These are phyloP conservation scores for Ancistrus triradiatus DNA, from an alignment of 2,113 vertebrate species.

Conservation along the genomic window DNA sequence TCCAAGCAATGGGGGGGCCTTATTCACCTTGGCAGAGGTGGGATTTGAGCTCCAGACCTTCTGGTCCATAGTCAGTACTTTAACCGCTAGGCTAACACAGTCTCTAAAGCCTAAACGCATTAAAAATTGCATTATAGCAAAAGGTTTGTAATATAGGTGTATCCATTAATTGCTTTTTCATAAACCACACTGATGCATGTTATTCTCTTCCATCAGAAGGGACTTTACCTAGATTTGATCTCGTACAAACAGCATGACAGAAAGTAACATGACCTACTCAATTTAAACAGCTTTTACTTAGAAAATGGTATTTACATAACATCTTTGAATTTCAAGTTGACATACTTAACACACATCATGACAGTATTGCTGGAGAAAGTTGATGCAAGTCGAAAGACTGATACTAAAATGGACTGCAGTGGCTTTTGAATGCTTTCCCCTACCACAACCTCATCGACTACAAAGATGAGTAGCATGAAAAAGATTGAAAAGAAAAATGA, in stretches of 20 bases:
- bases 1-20: too few relatives aligned
- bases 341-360: neutral
- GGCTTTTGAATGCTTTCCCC: neutral
- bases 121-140: too few relatives aligned
- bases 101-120: too few relatives aligned
- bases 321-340: neutral
- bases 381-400: neutral
- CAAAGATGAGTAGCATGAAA: constrained; percentile 14
- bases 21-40: too few relatives aligned
- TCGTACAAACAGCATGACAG: neutral
- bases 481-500: constrained; percentile 18
- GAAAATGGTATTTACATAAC: neutral
- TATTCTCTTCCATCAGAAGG: neutral
- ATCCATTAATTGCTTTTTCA: neutral
- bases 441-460: neutral
- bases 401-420: neutral
- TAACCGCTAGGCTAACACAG: too few relatives aligned
- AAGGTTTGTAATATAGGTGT: neutral
- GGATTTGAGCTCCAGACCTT: too few relatives aligned
- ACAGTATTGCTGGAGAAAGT: neutral
- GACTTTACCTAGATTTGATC: neutral
- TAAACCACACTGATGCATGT: neutral
- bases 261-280: neutral
- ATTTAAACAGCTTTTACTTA: too few relatives aligned
- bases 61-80: too few relatives aligned